Conservation (phyloP, 2,797 vertebrate genomes). For the Agapornis canus region DNA sequence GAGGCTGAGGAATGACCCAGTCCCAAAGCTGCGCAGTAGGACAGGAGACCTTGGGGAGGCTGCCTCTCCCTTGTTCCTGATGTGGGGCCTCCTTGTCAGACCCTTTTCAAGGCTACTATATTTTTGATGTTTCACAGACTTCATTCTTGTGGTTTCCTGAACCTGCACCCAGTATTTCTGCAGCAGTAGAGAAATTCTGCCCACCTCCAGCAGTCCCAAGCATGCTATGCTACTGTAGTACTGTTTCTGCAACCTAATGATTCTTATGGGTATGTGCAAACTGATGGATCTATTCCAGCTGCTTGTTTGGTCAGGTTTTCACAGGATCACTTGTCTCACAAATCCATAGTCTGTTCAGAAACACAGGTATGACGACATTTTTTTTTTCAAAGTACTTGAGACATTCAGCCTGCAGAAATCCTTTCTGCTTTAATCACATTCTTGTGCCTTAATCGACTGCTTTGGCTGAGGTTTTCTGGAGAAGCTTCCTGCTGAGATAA, state of each 20-base stretch:
- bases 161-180: neutral
- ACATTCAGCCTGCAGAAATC: neutral
- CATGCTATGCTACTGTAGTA: accelerated
- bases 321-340: neutral
- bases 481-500: neutral
- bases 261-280: neutral
- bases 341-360: neutral
- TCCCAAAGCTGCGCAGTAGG: neutral
- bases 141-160: neutral
- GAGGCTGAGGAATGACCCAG: neutral
- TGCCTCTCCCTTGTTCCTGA: neutral
- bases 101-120: neutral
- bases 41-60: neutral
- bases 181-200: neutral
- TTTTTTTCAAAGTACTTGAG: neutral
- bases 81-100: neutral
- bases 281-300: neutral
- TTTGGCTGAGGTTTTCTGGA: neutral
- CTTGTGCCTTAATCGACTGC: neutral
- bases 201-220: neutral
- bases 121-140: neutral
- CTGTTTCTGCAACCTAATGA: neutral
- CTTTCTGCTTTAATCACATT: neutral
- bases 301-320: neutral
- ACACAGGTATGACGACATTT: neutral